Evolutionary conservation across 2,888 invertebrate species (phyloP).

Genomic region (Temnothorax ravouxi): DNA sequence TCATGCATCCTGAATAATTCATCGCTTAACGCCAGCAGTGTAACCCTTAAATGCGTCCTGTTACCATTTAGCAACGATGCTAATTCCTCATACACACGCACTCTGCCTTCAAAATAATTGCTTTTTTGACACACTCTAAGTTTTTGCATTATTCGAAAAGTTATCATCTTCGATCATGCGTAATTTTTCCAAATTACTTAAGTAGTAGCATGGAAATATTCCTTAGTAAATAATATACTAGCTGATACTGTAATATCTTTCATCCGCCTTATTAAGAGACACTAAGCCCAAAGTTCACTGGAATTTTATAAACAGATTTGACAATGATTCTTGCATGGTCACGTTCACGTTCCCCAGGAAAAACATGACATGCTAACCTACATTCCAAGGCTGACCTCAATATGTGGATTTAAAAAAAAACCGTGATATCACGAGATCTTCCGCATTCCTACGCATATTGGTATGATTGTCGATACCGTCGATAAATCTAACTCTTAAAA

Average conservation of each 20-base stretch:
- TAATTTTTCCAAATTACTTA: background rate
- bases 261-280: background rate
- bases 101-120: background rate
- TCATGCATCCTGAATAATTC: constrained; percentile 42
- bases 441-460: background rate
- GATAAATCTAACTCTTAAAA: background rate
- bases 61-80: constrained; percentile 41
- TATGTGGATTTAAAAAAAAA: constrained; percentile 22
- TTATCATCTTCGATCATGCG: background rate
- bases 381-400: constrained; percentile 44
- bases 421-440: background rate
- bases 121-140: background rate
- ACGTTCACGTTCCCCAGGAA: constrained; percentile 26
- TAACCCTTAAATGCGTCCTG: constrained; percentile 27
- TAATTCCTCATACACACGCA: constrained; percentile 19
- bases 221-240: background rate
- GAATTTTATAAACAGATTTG: constrained; percentile 24
- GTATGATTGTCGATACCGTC: background rate
- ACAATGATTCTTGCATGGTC: constrained; percentile 30
- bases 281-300: background rate
- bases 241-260: background rate
- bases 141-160: background rate
- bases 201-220: background rate
- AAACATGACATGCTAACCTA: constrained; percentile 50
- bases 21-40: constrained; percentile 19